Conservation (phyloP, 2,113 vertebrate species). For the Emydocephalus ijimae region DNA sequence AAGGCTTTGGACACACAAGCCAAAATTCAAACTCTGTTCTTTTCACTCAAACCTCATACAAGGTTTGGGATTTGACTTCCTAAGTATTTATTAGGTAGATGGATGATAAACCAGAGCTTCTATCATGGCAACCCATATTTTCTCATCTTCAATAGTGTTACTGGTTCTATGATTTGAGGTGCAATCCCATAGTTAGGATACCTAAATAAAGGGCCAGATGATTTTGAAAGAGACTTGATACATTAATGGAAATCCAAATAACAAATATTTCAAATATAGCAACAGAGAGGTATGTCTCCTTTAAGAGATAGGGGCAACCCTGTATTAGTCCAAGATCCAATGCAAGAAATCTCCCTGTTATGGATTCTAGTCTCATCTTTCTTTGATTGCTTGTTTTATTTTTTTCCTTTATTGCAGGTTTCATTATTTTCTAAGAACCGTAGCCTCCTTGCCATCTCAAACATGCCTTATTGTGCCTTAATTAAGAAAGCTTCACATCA, state of each 20-base stretch:
- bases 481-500: not conserved
- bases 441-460: not conserved
- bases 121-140: not conserved
- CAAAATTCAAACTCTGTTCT: not conserved
- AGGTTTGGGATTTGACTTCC: not conserved
- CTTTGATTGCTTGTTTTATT: not conserved
- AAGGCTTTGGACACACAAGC: not conserved
- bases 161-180: not conserved
- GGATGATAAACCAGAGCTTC: not conserved
- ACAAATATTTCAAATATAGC: not conserved
- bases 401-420: not conserved
- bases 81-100: conserved; percentile 1
- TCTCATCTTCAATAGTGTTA: not conserved
- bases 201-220: not conserved
- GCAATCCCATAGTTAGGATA: not conserved
- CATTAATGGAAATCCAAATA: not conserved
- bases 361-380: not conserved
- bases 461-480: not conserved
- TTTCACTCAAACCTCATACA: not conserved
- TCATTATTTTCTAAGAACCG: not conserved
- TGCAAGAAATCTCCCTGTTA: not conserved
- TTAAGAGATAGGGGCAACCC: not conserved
- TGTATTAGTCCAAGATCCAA: not conserved
- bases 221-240: not conserved
- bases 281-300: not conserved